These are phyloP conservation scores for Palythoa grandis DNA, from an alignment of 92 coral and sea anemone species.

Conservation along the genomic window DNA sequence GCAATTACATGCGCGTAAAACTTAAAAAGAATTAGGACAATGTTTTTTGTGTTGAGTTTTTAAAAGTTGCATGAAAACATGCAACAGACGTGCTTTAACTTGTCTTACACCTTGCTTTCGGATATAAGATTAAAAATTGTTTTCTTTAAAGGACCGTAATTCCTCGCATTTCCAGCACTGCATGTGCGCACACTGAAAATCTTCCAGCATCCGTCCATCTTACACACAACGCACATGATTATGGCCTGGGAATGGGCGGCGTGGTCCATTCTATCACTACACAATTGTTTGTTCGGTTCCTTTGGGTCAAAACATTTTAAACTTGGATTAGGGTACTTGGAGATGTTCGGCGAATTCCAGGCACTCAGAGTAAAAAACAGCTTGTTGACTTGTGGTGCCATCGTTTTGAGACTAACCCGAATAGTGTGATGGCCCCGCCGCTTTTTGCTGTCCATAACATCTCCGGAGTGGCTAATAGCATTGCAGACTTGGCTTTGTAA, in stretches of 20 bases:
- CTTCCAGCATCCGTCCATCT: conserved; percentile 80
- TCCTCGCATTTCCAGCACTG: conserved; percentile 82
- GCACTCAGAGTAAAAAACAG: conserved; percentile 95
- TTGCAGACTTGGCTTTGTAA: conserved; percentile 24
- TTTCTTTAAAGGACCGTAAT: conserved; percentile 68
- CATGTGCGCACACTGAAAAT: conserved; percentile 79
- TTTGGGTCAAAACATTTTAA: conserved; percentile 84
- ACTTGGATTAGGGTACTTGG: conserved; percentile 84
- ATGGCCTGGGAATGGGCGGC: conserved; percentile 96
- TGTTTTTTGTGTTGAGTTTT: no score
- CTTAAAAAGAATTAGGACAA: no score
- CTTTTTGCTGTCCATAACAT: conserved; percentile 64
- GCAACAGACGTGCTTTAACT: not conserved
- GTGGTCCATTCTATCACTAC: conserved; percentile 82
- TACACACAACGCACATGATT: conserved; percentile 91
- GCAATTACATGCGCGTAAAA: no score
- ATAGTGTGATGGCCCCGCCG: conserved; percentile 89
- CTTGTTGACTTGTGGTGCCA: conserved; percentile 72
- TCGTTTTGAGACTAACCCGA: conserved; percentile 68
- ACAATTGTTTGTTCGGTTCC: conserved; percentile 81
- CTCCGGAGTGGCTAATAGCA: conserved; percentile 88
- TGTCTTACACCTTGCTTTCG: conserved; percentile 24
- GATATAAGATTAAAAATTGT: conserved; percentile 65
- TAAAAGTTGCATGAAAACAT: no score
- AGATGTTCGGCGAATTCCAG: conserved; percentile 88